These are phyloP conservation scores for Lacerta agilis DNA, from an alignment of 2,797 vertebrate genomes.

Conservation along the genomic window DNA sequence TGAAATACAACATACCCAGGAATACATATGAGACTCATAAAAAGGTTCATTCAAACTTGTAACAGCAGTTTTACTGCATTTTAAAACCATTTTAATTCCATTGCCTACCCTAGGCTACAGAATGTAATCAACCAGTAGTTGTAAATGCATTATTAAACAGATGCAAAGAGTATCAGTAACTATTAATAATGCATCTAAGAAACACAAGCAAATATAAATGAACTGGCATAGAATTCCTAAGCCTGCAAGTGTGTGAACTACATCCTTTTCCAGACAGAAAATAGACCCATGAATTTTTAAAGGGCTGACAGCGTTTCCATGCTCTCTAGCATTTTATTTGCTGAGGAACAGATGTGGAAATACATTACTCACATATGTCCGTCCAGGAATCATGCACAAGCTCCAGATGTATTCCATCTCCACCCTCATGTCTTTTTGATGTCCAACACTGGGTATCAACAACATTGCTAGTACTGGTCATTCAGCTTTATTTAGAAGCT, in stretches of 20 bases:
- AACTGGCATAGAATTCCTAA: background rate
- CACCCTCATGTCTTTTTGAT: background rate
- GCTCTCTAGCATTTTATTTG: background rate
- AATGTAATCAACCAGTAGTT: background rate
- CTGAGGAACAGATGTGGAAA: conserved; percentile 7
- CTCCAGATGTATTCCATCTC: background rate
- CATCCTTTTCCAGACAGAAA: background rate
- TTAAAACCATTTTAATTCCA: background rate
- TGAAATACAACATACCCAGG: too few species aligned
- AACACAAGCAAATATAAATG: background rate
- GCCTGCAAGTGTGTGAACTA: background rate
- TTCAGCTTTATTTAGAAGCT: background rate
- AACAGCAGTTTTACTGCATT: too few species aligned
- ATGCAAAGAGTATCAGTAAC: too few species aligned
- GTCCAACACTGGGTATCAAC: background rate
- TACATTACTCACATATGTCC: background rate
- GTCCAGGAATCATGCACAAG: background rate
- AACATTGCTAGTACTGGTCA: background rate
- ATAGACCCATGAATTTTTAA: background rate
- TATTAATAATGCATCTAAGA: too few species aligned
- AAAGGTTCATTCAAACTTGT: too few species aligned
- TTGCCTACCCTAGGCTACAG: too few species aligned
- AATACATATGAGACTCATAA: too few species aligned
- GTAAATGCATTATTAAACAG: background rate
- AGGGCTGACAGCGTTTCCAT: background rate